Evolutionary conservation across 2,797 vertebrate genomes (phyloP).

Genomic region (Centroberyx gerrardi): DNA sequence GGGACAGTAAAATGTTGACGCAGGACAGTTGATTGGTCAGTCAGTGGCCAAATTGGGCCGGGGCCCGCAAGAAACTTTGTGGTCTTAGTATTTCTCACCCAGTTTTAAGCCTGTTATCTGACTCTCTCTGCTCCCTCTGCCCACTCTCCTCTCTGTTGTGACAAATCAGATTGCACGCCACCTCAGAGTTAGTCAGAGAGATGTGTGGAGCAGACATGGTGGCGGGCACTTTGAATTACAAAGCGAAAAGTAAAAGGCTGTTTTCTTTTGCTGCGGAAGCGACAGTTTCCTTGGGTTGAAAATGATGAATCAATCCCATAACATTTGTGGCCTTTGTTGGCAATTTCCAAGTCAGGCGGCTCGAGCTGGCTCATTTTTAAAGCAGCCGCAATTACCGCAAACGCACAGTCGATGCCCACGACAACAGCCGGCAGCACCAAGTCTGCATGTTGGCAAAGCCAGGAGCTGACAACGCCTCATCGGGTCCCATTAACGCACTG

Average conservation of each 20-base stretch:
- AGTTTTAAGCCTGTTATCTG: slow-evolving; percentile 53
- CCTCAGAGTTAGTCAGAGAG: slow-evolving; percentile 7
- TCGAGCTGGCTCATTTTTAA: slow-evolving; percentile 22
- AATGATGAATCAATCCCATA: background rate
- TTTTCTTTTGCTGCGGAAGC: slow-evolving; percentile 6
- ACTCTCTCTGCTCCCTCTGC: slow-evolving; percentile 16
- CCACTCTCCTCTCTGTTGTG: slow-evolving; percentile 21
- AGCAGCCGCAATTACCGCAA: slow-evolving; percentile 22
- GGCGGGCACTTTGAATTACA: slow-evolving; percentile 42
- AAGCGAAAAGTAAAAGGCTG: slow-evolving; percentile 27
- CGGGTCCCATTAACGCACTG: slow-evolving; percentile 21
- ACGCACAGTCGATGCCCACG: slow-evolving; percentile 15
- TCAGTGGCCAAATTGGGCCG: slow-evolving; percentile 18
- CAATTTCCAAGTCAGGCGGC: slow-evolving; percentile 22
- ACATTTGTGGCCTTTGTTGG: slow-evolving; percentile 31
- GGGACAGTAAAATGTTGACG: background rate
- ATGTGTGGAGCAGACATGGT: background rate
- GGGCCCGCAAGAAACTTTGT: slow-evolving; percentile 24
- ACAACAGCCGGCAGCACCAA: slow-evolving; percentile 19
- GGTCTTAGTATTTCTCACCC: slow-evolving; percentile 29
- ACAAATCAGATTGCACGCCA: slow-evolving; percentile 37
- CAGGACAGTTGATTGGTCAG: slow-evolving; percentile 39
- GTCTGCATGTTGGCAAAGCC: slow-evolving; percentile 21
- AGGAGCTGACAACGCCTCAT: slow-evolving; percentile 11
- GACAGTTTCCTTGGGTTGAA: slow-evolving; percentile 24